Evolutionary conservation across 1,140 invertebrate species (phyloP).

Genomic region (Druon quercuslanigerum): DNA sequence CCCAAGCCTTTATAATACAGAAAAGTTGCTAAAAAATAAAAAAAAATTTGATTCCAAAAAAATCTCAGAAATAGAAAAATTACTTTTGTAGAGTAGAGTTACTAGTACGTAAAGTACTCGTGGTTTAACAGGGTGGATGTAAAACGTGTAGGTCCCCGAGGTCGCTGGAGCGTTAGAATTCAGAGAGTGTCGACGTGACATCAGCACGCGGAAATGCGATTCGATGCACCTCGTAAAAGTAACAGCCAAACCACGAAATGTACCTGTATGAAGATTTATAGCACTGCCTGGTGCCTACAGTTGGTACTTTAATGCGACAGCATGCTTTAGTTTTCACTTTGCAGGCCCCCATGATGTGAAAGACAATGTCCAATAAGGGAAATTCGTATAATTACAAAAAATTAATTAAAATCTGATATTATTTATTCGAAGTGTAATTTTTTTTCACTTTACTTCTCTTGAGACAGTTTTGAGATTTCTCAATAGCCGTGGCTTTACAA

Average conservation of each 20-base stretch:
- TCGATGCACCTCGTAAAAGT: conserved; percentile 44
- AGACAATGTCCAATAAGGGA: conserved; percentile 1
- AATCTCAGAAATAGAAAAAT: background rate
- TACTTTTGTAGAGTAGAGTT: background rate
- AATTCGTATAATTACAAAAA: background rate
- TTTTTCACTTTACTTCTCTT: no score
- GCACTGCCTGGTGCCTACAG: conserved; percentile 8
- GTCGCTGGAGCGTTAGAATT: conserved; percentile 26
- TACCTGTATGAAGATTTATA: conserved; percentile 42
- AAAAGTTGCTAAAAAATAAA: background rate
- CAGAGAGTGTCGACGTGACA: conserved; percentile 29
- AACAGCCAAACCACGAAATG: conserved; percentile 39
- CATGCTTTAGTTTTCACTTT: conserved; percentile 19
- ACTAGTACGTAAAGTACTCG: background rate
- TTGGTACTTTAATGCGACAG: conserved; percentile 25
- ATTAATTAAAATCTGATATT: background rate
- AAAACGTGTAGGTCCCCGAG: conserved; percentile 24
- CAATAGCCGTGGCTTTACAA: no score
- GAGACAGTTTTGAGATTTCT: no score
- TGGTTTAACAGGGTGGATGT: conserved; percentile 14
- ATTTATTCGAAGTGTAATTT: no score
- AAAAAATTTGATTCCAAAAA: conserved; percentile 44
- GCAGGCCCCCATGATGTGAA: conserved; percentile 3
- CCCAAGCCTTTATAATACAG: no score
- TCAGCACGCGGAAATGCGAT: conserved; percentile 38